phyloP scores from a whole-genome alignment of 2,113 vertebrate species.

The Narcine bancroftii region DNA sequence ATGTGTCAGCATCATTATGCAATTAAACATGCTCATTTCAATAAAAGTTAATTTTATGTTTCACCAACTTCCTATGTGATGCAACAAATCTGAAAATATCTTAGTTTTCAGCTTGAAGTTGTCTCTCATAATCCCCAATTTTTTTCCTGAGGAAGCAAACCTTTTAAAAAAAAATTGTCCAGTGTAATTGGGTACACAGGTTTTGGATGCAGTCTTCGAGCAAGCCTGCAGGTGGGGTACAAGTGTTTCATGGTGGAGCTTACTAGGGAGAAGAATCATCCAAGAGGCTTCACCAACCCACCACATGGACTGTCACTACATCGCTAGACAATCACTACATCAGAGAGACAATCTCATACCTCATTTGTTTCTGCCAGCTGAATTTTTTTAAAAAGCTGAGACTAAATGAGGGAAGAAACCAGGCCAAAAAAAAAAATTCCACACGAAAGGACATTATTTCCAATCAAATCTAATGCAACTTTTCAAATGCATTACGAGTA shows the following conservation, averaged over 20 bases:
- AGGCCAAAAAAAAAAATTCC: neutral
- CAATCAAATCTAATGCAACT: neutral
- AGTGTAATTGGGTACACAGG: neutral
- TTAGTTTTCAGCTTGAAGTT: too few species aligned
- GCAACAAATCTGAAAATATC: too few species aligned
- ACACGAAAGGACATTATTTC: neutral
- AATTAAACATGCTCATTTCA: too few species aligned
- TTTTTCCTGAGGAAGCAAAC: too few species aligned
- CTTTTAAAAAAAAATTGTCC: too few species aligned
- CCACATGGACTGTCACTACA: neutral
- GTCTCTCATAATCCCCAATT: too few species aligned
- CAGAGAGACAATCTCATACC: neutral
- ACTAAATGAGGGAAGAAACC: neutral
- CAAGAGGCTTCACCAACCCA: neutral
- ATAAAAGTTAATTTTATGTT: too few species aligned
- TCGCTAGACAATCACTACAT: neutral
- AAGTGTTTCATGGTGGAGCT: neutral
- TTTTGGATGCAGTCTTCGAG: neutral
- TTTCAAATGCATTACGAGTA: neutral
- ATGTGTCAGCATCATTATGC: too few species aligned
- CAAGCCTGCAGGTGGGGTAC: neutral
- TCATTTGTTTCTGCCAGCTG: neutral
- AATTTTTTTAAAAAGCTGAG: neutral
- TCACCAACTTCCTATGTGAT: too few species aligned
- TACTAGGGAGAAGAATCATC: neutral